Conservation (phyloP, 2,888 invertebrate genomes). For the Craniophora ligustri region DNA sequence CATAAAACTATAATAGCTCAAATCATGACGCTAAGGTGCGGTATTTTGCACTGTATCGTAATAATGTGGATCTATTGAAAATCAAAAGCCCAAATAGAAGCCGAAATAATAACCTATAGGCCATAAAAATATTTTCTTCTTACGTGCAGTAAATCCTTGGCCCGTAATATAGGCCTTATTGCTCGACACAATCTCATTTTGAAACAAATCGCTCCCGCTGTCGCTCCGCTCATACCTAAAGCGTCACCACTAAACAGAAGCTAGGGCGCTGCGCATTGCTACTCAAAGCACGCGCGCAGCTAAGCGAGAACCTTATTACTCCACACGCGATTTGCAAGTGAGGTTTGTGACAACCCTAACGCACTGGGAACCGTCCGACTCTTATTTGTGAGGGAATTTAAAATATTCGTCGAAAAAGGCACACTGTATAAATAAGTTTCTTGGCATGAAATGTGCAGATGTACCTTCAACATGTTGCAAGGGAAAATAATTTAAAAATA, state of each 20-base stretch:
- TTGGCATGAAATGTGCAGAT: background rate
- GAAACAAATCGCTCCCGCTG: background rate
- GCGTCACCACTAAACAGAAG: background rate
- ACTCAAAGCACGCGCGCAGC: constrained; percentile 70
- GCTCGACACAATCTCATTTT: too few species aligned
- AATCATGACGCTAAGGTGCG: too few species aligned
- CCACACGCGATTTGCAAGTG: constrained; percentile 71
- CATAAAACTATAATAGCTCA: too few species aligned
- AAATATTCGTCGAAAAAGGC: constrained; percentile 13
- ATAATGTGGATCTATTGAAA: too few species aligned
- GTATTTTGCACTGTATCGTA: too few species aligned
- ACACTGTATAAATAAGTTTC: background rate
- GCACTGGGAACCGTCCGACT: constrained; percentile 30
- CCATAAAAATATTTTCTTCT: too few species aligned
- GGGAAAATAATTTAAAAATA: too few species aligned
- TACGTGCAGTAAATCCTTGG: too few species aligned
- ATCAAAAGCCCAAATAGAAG: too few species aligned
- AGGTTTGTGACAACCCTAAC: constrained; percentile 62
- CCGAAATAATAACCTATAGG: too few species aligned
- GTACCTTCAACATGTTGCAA: too few species aligned
- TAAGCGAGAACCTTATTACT: constrained; percentile 74
- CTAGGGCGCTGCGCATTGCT: constrained; percentile 58
- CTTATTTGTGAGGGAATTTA: constrained; percentile 28
- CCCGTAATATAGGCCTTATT: too few species aligned
- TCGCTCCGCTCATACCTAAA: constrained; percentile 28